Conservation (phyloP, 2,888 invertebrate genomes). For the Trichopoda pennipes region DNA sequence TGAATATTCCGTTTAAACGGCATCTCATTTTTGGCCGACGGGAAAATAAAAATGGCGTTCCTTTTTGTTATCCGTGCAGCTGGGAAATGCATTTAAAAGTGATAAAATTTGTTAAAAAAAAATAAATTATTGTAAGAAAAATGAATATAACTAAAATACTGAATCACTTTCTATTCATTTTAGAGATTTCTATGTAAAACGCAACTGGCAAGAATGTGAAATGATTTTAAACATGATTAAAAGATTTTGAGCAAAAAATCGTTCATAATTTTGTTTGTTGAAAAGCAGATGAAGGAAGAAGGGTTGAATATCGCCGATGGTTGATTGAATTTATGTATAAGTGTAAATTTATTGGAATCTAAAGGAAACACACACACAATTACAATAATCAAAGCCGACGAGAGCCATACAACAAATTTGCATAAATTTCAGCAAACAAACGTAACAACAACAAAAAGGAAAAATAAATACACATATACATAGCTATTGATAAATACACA, state of each 20-base stretch:
- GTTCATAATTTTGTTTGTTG: constrained; percentile 42
- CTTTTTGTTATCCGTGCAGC: constrained; percentile 65
- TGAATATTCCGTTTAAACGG: neutral
- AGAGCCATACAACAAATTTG: constrained; percentile 26
- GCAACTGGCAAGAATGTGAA: neutral
- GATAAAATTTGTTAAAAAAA: constrained; percentile 24
- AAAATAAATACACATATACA: constrained; percentile 7
- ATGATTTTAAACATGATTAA: constrained; percentile 31
- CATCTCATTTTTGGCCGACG: constrained; percentile 49
- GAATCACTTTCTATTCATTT: neutral
- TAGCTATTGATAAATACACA: neutral
- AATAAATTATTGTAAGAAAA: neutral
- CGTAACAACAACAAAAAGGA: constrained; percentile 15
- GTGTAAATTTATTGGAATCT: constrained; percentile 53
- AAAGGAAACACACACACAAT: constrained; percentile 19
- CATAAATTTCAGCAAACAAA: constrained; percentile 22
- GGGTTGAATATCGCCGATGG: constrained; percentile 65
- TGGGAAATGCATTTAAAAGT: constrained; percentile 54
- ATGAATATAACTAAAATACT: no score
- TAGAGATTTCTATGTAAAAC: constrained; percentile 30
- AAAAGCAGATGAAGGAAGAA: constrained; percentile 43
- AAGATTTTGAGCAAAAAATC: constrained; percentile 32
- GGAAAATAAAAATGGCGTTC: constrained; percentile 71
- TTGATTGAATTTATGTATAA: constrained; percentile 66
- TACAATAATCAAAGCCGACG: constrained; percentile 2